A percentile compares a stretch with the other conserved stretches of the same genome.
phyloP scores from a whole-genome alignment of 2,113 vertebrate genomes.

The Sinocyclocheilus grahami region DNA sequence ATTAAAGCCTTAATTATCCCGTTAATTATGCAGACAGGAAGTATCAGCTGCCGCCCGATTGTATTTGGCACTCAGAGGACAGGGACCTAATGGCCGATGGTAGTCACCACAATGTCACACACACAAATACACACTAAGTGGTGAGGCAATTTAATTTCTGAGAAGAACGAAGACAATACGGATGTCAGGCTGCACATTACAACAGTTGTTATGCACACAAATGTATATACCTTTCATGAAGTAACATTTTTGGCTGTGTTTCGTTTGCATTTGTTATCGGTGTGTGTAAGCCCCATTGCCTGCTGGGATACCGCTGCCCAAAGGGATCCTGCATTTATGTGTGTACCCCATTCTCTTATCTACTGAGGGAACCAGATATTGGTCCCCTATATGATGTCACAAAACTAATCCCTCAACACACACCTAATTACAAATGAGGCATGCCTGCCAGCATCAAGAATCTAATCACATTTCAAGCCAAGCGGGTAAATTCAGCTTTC shows the following conservation, averaged over 20 bases:
- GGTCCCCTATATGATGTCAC: slow-evolving; percentile 51
- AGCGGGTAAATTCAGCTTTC: slow-evolving; percentile 69
- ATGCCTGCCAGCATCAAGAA: slow-evolving; percentile 79
- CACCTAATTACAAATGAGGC: slow-evolving; percentile 79
- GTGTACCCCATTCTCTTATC: slow-evolving; percentile 70
- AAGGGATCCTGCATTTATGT: slow-evolving; percentile 55
- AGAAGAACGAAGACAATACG: neutral
- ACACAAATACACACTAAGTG: slow-evolving; percentile 21
- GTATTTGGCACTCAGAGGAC: slow-evolving; percentile 45
- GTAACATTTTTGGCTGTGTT: neutral
- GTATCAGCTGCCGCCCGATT: slow-evolving; percentile 55
- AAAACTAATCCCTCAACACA: slow-evolving; percentile 61
- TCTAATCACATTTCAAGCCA: slow-evolving; percentile 79
- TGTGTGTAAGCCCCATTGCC: slow-evolving; percentile 7
- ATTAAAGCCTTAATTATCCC: slow-evolving; percentile 58
- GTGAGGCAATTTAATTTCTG: slow-evolving; percentile 28
- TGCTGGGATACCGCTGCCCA: slow-evolving; percentile 40
- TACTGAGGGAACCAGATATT: slow-evolving; percentile 61
- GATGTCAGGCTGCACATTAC: neutral
- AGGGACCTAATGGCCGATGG: slow-evolving; percentile 39
- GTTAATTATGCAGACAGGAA: slow-evolving; percentile 60
- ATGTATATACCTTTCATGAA: slow-evolving; percentile 6
- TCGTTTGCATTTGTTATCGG: neutral
- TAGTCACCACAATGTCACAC: slow-evolving; percentile 12
- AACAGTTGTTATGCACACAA: slow-evolving; percentile 13